phyloP scores from a whole-genome alignment of 2,113 vertebrate genomes.

The Ursus arctos region DNA sequence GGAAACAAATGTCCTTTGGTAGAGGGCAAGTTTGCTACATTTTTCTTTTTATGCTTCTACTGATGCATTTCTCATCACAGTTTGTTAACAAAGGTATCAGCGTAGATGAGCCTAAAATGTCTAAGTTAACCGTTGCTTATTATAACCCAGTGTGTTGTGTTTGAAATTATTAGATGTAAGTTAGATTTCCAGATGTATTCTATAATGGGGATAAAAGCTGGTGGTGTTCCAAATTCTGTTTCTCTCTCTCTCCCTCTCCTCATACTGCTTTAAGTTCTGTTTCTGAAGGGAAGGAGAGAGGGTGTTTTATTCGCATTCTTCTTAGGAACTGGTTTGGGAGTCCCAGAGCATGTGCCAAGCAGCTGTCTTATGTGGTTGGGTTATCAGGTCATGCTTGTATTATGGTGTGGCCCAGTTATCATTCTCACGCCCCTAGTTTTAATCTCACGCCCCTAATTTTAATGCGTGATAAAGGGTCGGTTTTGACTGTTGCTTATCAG shows the following conservation, averaged over 20 bases:
- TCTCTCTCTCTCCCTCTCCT: neutral
- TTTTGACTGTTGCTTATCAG: neutral
- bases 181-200: neutral
- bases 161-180: slow-evolving; percentile 24
- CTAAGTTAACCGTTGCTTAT: neutral
- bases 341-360: neutral
- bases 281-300: neutral
- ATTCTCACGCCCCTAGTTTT: neutral
- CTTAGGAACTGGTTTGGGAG: neutral
- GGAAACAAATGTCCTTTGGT: neutral
- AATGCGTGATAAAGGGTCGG: neutral
- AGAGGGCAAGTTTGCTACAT: neutral
- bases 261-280: neutral
- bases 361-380: neutral
- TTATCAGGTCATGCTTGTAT: neutral
- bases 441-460: neutral
- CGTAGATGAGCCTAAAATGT: neutral
- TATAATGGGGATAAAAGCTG: neutral
- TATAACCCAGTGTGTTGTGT: neutral
- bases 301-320: neutral
- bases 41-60: neutral
- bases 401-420: neutral
- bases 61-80: neutral
- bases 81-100: neutral
- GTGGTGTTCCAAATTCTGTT: neutral